Percentiles rank a stretch among this genome's conserved stretches.
These are phyloP conservation scores for Heliornis fulica DNA, from an alignment of 2,113 vertebrate species.

Conservation along the genomic window DNA sequence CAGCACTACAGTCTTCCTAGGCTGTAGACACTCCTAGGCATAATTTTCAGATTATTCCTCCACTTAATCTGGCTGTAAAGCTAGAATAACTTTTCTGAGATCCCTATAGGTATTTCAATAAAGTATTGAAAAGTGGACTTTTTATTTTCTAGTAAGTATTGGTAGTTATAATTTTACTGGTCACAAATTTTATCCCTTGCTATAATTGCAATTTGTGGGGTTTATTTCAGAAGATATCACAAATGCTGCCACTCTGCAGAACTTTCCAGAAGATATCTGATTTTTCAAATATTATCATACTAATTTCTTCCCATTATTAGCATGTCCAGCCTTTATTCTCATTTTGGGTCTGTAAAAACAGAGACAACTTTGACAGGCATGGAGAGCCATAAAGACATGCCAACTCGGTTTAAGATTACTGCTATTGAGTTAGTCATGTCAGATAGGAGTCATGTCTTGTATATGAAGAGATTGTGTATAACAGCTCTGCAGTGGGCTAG, in stretches of 20 bases:
- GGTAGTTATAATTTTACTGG: neutral
- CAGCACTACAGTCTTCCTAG: neutral
- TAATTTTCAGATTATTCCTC: constrained; percentile 6
- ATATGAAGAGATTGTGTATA: neutral
- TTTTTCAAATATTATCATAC: constrained; percentile 32
- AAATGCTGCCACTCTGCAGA: neutral
- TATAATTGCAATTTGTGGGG: neutral
- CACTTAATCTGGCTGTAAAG: neutral
- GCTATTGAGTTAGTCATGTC: neutral
- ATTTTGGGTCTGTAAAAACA: neutral
- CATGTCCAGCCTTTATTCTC: neutral
- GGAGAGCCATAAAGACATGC: neutral
- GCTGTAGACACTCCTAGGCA: neutral
- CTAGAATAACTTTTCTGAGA: neutral
- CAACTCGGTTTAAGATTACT: neutral
- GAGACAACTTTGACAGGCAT: neutral
- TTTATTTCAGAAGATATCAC: neutral
- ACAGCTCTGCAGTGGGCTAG: neutral
- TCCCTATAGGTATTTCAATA: neutral
- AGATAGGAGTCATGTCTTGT: neutral
- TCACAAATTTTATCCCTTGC: neutral
- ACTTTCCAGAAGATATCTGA: neutral
- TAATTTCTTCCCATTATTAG: constrained; percentile 5
- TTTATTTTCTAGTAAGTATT: neutral
- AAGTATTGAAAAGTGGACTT: neutral